Percentiles rank a stretch among this genome's conserved stretches.
Conservation (phyloP, 1,140 invertebrate genomes). For the Xylocopa sonorina region DNA sequence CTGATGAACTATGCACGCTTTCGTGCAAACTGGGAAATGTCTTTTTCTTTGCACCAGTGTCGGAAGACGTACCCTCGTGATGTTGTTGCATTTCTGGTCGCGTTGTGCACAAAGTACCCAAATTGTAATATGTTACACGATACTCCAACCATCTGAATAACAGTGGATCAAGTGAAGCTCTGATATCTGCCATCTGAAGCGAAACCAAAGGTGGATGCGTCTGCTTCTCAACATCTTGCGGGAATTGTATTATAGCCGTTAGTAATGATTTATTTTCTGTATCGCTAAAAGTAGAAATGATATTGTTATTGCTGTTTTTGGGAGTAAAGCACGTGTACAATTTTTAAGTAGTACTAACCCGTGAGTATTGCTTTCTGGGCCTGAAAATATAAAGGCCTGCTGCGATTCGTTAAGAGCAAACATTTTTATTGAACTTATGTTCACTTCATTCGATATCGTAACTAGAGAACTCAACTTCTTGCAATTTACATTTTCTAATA, state of each 20-base stretch:
- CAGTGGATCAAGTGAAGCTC: constrained; percentile 84
- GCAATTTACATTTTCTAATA: constrained; percentile 81
- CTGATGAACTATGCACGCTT: constrained; percentile 79
- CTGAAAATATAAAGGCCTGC: constrained; percentile 84
- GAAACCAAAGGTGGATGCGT: constrained; percentile 83
- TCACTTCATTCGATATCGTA: constrained; percentile 76
- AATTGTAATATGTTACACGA: constrained; percentile 76
- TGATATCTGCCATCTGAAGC: constrained; percentile 84
- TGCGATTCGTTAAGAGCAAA: constrained; percentile 82
- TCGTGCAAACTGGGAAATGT: constrained; percentile 79
- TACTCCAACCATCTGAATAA: constrained; percentile 85
- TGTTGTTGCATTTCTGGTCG: constrained; percentile 64
- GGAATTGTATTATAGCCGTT: constrained; percentile 82
- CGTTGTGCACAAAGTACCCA: constrained; percentile 60
- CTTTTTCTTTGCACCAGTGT: constrained; percentile 75
- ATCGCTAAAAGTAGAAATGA: constrained; percentile 66
- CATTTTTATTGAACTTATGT: constrained; percentile 80
- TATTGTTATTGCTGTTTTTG: too few species aligned
- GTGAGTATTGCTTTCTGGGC: constrained; percentile 80
- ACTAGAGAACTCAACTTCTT: constrained; percentile 78
- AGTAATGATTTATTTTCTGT: constrained; percentile 75
- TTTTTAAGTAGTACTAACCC: constrained; percentile 56
- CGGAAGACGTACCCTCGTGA: constrained; percentile 74
- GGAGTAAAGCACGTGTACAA: too few species aligned
- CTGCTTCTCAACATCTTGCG: constrained; percentile 79